phyloP scores from a whole-genome alignment of 2,797 vertebrate genomes.

The Gallirallus australis region DNA sequence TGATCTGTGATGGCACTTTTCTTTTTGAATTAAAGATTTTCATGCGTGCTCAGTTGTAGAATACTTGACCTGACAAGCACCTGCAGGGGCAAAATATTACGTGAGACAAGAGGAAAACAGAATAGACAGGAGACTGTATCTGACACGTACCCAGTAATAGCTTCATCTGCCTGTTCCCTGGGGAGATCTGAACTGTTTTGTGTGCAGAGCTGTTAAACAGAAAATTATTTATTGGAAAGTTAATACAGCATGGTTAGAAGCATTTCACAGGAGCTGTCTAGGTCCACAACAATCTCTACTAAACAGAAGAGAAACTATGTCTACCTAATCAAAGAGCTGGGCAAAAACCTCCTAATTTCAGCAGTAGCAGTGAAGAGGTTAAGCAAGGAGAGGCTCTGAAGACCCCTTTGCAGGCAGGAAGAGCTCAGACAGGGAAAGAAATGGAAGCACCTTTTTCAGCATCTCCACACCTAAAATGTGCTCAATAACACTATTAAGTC shows the following conservation, averaged over 20 bases:
- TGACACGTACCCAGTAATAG: background rate
- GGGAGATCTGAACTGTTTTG: background rate
- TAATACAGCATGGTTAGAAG: background rate
- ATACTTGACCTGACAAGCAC: background rate
- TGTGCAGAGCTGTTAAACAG: background rate
- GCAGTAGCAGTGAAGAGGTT: background rate
- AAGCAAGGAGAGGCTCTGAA: background rate
- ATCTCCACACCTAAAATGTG: background rate
- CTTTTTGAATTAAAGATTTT: background rate
- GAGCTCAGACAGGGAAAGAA: background rate
- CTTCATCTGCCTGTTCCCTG: background rate
- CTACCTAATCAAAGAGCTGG: background rate
- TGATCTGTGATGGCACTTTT: background rate
- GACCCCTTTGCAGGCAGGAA: rapidly evolving
- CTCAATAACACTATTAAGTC: background rate
- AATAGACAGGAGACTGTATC: background rate
- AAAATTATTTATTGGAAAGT: background rate
- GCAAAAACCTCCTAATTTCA: background rate
- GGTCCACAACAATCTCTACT: background rate
- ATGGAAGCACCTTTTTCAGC: background rate
- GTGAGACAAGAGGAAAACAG: background rate
- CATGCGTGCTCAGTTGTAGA: background rate
- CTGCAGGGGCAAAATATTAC: background rate
- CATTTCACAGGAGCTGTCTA: background rate
- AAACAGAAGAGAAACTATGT: background rate